Percentiles rank a stretch among this genome's conserved stretches.
Conservation (phyloP, 2,113 vertebrate genomes). For the Mixornis gularis region DNA sequence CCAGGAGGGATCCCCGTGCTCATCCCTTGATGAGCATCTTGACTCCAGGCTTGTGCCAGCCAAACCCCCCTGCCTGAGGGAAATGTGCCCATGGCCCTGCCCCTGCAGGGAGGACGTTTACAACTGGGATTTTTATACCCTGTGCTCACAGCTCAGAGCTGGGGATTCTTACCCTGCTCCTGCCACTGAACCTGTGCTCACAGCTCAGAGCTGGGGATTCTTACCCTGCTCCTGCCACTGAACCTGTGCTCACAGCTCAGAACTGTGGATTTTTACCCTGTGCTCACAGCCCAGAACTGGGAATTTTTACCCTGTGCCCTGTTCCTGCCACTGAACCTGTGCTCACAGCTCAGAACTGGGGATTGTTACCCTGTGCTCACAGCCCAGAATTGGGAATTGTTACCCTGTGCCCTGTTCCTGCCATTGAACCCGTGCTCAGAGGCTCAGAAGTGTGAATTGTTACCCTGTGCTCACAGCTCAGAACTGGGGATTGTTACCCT, state of each 20-base stretch:
- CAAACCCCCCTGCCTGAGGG: background rate
- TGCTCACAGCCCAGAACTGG: background rate
- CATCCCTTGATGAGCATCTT: background rate
- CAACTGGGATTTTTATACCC: background rate
- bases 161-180: background rate
- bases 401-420: no score
- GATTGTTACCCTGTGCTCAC: background rate
- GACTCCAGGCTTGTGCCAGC: background rate
- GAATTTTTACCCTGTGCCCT: background rate
- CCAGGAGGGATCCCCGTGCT: background rate
- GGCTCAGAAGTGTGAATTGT: background rate
- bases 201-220: background rate
- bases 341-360: background rate
- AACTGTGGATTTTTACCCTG: background rate
- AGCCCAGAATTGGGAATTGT: fast-evolving
- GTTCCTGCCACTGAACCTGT: no score
- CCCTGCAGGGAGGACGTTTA: background rate
- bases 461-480: background rate
- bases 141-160: background rate
- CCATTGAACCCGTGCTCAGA: no score
- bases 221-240: background rate
- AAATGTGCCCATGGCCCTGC: fast-evolving
- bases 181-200: background rate
- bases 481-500: background rate
- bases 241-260: background rate